Base-by-base conservation (phyloP, 1,140 invertebrate species). In the Arion vulgaris region DNA sequence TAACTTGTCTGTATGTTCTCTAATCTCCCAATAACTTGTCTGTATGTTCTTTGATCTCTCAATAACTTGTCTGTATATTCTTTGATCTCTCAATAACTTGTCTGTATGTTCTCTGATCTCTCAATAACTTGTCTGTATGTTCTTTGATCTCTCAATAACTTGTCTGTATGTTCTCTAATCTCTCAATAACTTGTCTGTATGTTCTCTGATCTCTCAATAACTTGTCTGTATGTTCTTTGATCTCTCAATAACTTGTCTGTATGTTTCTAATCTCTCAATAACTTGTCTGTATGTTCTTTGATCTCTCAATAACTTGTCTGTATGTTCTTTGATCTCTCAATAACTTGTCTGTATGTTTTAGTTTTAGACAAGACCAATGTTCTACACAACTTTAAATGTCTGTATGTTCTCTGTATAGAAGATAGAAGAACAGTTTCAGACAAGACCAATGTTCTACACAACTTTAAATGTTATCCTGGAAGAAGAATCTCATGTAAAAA, bases 381-480 rank as follows among this genome's bases (percentile, higher is more conserved):
- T 26, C 9, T 83, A 79, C 49, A 26, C 34, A 4, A 72, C 66
- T 32, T 41, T 83, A 45, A 79, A 73, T n/a, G n/a, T n/a, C n/a
- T n/a, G n/a, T n/a, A 45, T 26, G 34, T 4, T 76, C 45, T 53
- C 36, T 34, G 1, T 76, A 13, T 76, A 83, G 82, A 83, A 49
- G 73, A 83, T 83, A 28, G 38, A 74, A 5, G 72, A 73, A 15
- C 69, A 41, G 15, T 83, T 28, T 41, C 13, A 62, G 19, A 71
- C 15, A 26, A 41, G 79, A 26, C 32, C 75, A 49, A 2, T 0
- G 4, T 49, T 26, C 9, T 83, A 79, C 49, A 26, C 34, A 4
- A 72, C 66, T 32, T 41, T 83, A 45, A 79, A 73, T 73, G 66
- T 32, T 4, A 79, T 83, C n/a, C 34, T 83, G 32, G 82, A 83